These are phyloP conservation scores for Alcis repandata DNA, from an alignment of 2,888 invertebrate species.

Conservation along the genomic window DNA sequence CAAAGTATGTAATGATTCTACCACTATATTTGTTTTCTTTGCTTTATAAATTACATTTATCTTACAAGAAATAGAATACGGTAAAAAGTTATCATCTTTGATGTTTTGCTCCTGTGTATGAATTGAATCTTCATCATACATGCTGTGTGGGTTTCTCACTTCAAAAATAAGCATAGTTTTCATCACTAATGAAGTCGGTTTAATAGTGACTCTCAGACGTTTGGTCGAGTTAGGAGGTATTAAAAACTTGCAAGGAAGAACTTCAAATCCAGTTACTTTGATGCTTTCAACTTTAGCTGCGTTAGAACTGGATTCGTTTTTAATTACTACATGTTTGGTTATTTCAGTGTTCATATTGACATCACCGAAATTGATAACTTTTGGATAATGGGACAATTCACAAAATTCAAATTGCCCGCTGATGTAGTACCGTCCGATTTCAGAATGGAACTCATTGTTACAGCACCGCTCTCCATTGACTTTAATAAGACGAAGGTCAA, in stretches of 20 bases:
- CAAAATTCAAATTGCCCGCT: conserved; percentile 85
- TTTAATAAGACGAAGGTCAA: conserved; percentile 74
- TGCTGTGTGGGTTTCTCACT: conserved; percentile 68
- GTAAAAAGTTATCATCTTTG: conserved; percentile 57
- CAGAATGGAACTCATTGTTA: conserved; percentile 71
- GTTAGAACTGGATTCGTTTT: conserved; percentile 74
- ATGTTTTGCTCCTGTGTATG: conserved; percentile 26
- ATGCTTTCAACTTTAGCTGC: conserved; percentile 74
- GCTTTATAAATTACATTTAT: conserved; percentile 62
- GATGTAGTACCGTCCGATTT: conserved; percentile 84
- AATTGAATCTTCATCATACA: conserved; percentile 36
- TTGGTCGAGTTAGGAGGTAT: conserved; percentile 70
- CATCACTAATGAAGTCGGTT: conserved; percentile 67
- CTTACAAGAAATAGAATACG: conserved; percentile 61
- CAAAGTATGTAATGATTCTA: conserved; percentile 74
- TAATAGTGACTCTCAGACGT: conserved; percentile 62
- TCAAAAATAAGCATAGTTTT: conserved; percentile 61
- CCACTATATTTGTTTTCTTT: conserved; percentile 47
- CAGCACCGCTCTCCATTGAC: conserved; percentile 73
- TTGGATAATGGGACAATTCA: conserved; percentile 78
- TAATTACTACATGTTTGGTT: conserved; percentile 71
- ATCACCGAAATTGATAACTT: conserved; percentile 76
- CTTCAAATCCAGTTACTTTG: conserved; percentile 70
- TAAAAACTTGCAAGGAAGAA: conserved; percentile 69
- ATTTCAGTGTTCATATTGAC: conserved; percentile 69